Conservation (phyloP, 2,113 vertebrate species). For the Oncorhynchus tshawytscha region DNA sequence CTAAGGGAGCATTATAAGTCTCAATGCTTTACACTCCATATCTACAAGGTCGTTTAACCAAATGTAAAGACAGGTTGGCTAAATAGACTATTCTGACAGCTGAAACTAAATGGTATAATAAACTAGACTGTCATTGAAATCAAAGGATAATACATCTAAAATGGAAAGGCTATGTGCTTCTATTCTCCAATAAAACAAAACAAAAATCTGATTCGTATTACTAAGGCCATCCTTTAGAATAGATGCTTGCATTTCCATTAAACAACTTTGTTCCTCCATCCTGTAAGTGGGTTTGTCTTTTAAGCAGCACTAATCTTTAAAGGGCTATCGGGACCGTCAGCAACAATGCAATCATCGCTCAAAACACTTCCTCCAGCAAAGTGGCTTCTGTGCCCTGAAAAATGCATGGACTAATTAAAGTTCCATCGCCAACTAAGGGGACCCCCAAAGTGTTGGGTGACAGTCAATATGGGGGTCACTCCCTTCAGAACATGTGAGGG, state of each 20-base stretch:
- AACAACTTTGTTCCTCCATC: not conserved
- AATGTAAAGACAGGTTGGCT: too few species aligned
- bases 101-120: too few species aligned
- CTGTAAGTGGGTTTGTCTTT: not conserved
- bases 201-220: too few species aligned
- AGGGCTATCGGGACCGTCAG: not conserved
- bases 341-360: not conserved
- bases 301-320: not conserved
- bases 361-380: not conserved
- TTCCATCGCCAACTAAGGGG: not conserved
- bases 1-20: too few species aligned
- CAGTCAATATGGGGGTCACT: conserved; percentile 4
- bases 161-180: too few species aligned
- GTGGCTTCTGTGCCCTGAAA: not conserved
- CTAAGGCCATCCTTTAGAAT: too few species aligned
- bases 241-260: not conserved
- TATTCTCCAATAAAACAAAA: too few species aligned
- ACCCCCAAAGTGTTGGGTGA: conserved; percentile 1
- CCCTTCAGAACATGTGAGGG: not conserved
- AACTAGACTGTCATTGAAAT: too few species aligned
- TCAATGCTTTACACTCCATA: too few species aligned
- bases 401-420: conserved; percentile 8
- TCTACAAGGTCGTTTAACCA: too few species aligned
- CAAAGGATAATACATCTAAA: too few species aligned
- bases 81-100: too few species aligned